Base-by-base conservation (phyloP, 2,888 invertebrate species). In the Amiota communis region DNA sequence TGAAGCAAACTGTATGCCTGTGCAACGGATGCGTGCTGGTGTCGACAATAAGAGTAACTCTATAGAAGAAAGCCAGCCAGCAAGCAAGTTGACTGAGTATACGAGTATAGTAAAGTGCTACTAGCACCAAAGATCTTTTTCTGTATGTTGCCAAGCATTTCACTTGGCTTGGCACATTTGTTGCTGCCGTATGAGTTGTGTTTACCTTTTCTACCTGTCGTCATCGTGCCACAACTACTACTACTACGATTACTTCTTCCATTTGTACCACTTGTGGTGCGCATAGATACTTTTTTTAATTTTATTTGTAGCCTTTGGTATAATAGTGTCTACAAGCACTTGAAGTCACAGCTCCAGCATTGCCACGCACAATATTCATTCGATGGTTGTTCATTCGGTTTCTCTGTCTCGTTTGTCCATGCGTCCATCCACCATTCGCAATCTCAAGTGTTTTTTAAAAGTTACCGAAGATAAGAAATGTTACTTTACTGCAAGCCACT, bases 371-470 rank as follows among this genome's bases (percentile, higher is more conserved):
- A 63, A 63, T 36, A 46, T 63, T n/a, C 36, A 11, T 23, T 9
- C 23, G 23, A 11, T 63, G 63, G n/a, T 46, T 51, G 57, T 23
- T 20, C 10, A 53, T 63, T 59, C n/a, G 23, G 23, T 63, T 59
- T 59, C 53, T 17, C 63, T 49, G 17, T 70, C 56, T n/a, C 74
- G 61, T 65, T 53, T 8, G 20, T 69, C 23, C 67, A 48, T 71
- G 61, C 73, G 53, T 64, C 36, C 17, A 48, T 49, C 67, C 75
- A 73, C 82, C 17, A 48, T 49, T 72, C 75, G 73, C 82, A 80
- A 83, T 83, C 85, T 83, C 80, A 85, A 83, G 83, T 82, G 82
- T 80, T 82, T 85, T 83, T 85, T 83, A 78, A 82, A 84, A 85
- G 85, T 83, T 83, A 81, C 76, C 82, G 82, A 76, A 84, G 85